Conservation (phyloP, 2,888 invertebrate genomes). For the Cylindroiulus punctatus region DNA sequence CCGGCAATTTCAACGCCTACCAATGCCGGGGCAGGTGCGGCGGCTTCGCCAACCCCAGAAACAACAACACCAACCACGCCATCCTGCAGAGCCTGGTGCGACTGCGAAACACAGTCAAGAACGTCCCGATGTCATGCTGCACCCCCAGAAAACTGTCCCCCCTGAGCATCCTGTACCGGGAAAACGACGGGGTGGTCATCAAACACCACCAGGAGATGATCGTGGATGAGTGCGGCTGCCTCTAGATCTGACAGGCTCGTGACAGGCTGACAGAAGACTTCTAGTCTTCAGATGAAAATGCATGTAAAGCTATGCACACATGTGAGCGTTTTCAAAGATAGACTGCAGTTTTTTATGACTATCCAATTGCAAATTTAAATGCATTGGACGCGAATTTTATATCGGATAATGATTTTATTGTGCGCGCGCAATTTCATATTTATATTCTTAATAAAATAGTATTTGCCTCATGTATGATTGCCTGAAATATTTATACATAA, state of each 20-base stretch:
- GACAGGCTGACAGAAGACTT: too few relatives aligned
- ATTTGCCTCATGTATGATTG: too few relatives aligned
- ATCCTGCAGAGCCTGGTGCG: slow-evolving; percentile 53
- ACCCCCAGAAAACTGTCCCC: slow-evolving; percentile 54
- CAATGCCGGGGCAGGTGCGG: slow-evolving; percentile 51
- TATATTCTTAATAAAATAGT: too few relatives aligned
- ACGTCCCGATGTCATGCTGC: slow-evolving; percentile 53
- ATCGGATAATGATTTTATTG: too few relatives aligned
- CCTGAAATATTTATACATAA: too few relatives aligned
- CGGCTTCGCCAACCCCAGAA: slow-evolving; percentile 37
- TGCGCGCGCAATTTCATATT: too few relatives aligned
- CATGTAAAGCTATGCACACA: too few relatives aligned
- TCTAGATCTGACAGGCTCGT: slow-evolving; percentile 31
- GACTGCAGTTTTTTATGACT: too few relatives aligned
- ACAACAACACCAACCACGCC: slow-evolving; percentile 55
- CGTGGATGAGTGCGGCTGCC: slow-evolving; percentile 54
- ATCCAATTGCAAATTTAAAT: too few relatives aligned
- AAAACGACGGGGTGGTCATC: slow-evolving; percentile 52
- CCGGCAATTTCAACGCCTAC: slow-evolving; percentile 53
- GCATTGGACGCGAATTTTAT: too few relatives aligned
- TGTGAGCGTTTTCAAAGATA: too few relatives aligned
- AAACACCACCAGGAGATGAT: slow-evolving; percentile 57
- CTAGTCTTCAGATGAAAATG: too few relatives aligned
- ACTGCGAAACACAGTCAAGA: neutral
- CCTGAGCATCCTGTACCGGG: slow-evolving; percentile 52